Base-by-base conservation (phyloP, 2,888 invertebrate species). In the Suillia variegata region DNA sequence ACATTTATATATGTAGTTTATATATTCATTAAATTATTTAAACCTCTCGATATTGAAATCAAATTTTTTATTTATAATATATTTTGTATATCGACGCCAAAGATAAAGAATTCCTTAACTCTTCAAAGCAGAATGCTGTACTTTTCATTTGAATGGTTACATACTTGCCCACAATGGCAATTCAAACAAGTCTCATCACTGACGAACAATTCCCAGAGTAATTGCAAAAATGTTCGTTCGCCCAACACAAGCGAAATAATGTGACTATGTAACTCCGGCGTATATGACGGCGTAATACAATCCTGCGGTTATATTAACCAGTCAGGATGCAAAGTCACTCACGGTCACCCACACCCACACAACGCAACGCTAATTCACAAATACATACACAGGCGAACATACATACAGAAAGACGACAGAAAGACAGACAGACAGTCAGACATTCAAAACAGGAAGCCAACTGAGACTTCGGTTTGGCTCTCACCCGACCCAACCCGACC, bases 281-380 rank as follows among this genome's bases (percentile, higher is more conserved):
- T 34, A 49, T 57, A 55, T 58, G 67, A 50, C 63, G 63, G 50
- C 68, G 62, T 69, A 68, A 68, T 75, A 65, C 70, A 74, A 74
- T 74, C 72, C 79, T 79, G 79, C 70, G 79, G 79, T 79, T 78
- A 77, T 77, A 79, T 79, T 79, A 79, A 79, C 80, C 79, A 80
- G 79, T 80, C 76, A 79, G 74, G 73, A 72, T 67, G 70, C 74
- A 78, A 78, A 78, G 79, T 78, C 78, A 73, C 65, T 68, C 66
- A 64, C 63, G 70, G 69, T 56, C 58, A 54, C 58, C 59, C 56
- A 63, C 42, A 59, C 62, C 56, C 53, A 55, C 31, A 10, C 34
- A 34, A n/a, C n/a, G n/a, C 61, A 48, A 62, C 56, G 51, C 45
- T 59, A 18, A 60, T 42, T 34, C 59, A 31, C 17, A 5, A 18